Evolutionary conservation across 2,888 invertebrate species (phyloP).

Genomic region (Pheosia tremula): DNA sequence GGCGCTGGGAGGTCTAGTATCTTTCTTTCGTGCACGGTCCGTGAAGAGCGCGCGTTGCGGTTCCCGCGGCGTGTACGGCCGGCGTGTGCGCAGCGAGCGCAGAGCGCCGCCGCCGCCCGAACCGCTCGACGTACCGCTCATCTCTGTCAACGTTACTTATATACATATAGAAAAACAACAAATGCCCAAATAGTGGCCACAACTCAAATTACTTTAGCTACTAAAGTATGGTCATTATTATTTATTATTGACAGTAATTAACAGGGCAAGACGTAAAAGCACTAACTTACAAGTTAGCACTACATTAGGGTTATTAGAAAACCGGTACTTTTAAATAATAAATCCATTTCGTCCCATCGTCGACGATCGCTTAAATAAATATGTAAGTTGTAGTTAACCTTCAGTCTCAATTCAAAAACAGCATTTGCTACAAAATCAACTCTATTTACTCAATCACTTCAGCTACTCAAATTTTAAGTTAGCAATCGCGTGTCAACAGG

Average conservation of each 20-base stretch:
- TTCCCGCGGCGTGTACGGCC: slow-evolving; percentile 94
- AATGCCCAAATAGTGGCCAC: no score
- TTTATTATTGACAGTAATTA: no score
- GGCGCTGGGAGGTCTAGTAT: slow-evolving; percentile 88
- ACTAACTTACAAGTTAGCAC: no score
- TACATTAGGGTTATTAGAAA: no score
- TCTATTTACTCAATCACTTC: background rate
- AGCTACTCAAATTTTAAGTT: background rate
- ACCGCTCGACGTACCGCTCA: slow-evolving; percentile 53
- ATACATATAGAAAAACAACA: no score
- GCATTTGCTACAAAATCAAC: background rate
- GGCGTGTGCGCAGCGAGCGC: slow-evolving; percentile 89
- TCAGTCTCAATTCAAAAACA: background rate
- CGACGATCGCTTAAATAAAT: background rate
- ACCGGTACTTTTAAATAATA: no score
- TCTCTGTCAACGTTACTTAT: slow-evolving; percentile 44
- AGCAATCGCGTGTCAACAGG: slow-evolving; percentile 34
- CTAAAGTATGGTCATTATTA: no score
- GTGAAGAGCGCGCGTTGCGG: slow-evolving; percentile 91
- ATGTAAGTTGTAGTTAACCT: background rate
- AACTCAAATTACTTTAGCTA: no score
- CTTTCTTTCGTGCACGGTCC: slow-evolving; percentile 61
- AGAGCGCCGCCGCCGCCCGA: slow-evolving; percentile 53
- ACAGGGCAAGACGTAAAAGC: no score
- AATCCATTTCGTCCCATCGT: no score